Percentiles rank a stretch among this genome's conserved stretches.
Evolutionary conservation across 2,113 vertebrate species (phyloP).

Genomic region (Erythrolamprus reginae): DNA sequence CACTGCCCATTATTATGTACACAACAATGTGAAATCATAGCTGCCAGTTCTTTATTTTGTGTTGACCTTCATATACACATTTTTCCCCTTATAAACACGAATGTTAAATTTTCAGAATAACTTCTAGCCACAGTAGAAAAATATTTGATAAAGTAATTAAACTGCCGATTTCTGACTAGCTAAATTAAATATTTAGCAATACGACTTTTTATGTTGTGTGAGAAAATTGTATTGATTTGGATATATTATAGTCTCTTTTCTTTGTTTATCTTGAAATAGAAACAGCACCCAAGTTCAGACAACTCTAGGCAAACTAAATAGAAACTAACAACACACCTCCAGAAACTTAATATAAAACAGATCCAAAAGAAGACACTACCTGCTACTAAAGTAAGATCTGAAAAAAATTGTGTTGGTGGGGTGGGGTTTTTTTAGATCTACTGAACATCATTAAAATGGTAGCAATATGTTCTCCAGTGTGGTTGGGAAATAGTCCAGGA

Average conservation of each 20-base stretch:
- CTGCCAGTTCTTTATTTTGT: not conserved
- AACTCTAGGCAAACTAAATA: not conserved
- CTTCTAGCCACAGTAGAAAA: conserved; percentile 43
- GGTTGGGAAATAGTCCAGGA: no score
- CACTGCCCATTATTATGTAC: not conserved
- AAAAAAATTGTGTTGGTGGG: not conserved
- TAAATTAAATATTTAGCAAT: conserved; percentile 41
- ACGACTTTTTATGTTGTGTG: not conserved
- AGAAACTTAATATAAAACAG: not conserved
- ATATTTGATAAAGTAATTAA: conserved; percentile 58
- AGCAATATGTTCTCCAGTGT: no score
- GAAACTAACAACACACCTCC: not conserved
- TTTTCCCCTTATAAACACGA: conserved; percentile 42
- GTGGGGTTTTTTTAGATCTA: not conserved
- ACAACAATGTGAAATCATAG: not conserved
- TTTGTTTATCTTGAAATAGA: not conserved
- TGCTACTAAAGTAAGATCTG: not conserved
- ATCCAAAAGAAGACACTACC: not conserved
- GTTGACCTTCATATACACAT: not conserved
- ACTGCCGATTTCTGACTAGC: conserved; percentile 59
- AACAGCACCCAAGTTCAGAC: not conserved
- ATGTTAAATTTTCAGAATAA: conserved; percentile 38
- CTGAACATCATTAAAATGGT: not conserved
- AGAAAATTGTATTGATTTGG: not conserved
- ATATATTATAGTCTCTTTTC: not conserved